Evolutionary conservation across 2,113 vertebrate genomes (phyloP).

Genomic region (human (Homo sapiens)): DNA sequence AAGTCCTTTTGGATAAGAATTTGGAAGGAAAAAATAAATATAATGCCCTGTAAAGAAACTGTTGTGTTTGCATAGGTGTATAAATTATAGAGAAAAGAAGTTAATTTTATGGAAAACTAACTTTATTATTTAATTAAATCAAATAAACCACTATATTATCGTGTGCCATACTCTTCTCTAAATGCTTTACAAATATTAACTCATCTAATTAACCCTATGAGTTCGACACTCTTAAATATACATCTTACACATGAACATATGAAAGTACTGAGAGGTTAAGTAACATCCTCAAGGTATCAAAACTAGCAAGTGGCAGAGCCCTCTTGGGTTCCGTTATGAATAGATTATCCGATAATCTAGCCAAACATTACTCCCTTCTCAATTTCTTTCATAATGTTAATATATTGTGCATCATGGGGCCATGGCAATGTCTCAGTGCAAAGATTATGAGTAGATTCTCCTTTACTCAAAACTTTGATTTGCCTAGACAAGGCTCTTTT

Average conservation of each 20-base stretch:
- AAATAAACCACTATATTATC: not conserved
- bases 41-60: not conserved
- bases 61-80: not conserved
- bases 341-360: not conserved
- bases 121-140: not conserved
- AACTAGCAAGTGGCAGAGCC: not conserved
- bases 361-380: not conserved
- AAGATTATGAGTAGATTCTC: not conserved
- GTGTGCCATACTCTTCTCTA: not conserved
- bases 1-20: not conserved
- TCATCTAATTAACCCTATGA: not conserved
- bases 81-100: constrained; percentile 56
- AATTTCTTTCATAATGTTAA: not conserved
- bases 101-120: not conserved
- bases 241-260: not conserved
- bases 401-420: not conserved
- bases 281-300: not conserved
- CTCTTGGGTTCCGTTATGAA: not conserved
- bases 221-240: not conserved
- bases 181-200: not conserved
- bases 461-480: not conserved
- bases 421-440: not conserved
- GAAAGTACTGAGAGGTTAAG: not conserved
- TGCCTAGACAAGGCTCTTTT: not conserved
- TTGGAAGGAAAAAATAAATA: not conserved